These are phyloP conservation scores for Thymallus thymallus DNA, from an alignment of 2,113 vertebrate species.

Conservation along the genomic window DNA sequence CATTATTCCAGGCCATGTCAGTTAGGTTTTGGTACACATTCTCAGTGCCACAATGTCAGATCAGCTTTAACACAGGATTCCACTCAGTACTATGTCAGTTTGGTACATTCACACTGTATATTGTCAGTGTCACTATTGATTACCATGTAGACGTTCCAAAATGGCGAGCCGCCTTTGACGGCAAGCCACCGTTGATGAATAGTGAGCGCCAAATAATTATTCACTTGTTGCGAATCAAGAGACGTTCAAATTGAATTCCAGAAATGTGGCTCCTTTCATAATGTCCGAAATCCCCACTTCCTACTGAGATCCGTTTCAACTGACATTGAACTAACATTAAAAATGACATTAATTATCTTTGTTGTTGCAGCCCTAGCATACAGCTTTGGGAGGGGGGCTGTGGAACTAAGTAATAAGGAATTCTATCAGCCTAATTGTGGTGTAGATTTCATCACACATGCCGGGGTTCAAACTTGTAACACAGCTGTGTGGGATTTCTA, in stretches of 20 bases:
- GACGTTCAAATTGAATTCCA: not conserved
- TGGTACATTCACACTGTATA: not conserved
- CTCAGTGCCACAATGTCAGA: not conserved
- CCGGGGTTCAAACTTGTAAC: too few species aligned
- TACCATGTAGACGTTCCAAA: not conserved
- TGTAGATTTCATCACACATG: too few species aligned
- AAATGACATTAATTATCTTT: not conserved
- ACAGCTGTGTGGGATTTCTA: too few species aligned
- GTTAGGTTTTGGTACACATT: conserved; percentile 10
- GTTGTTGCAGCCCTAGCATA: not conserved
- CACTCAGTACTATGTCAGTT: not conserved
- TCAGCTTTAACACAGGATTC: not conserved
- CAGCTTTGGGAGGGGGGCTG: not conserved
- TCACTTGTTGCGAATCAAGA: conserved; percentile 7
- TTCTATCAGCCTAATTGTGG: too few species aligned
- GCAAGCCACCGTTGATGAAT: not conserved
- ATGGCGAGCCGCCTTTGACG: not conserved
- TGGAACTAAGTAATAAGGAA: too few species aligned
- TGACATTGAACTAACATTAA: not conserved
- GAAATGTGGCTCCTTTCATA: not conserved
- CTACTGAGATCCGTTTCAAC: not conserved
- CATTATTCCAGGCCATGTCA: conserved; percentile 9
- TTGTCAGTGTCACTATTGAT: not conserved
- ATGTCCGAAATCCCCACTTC: not conserved
- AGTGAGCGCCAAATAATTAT: not conserved